Base-by-base conservation (phyloP, 1,140 invertebrate genomes). In the Drosophila ficusphila region DNA sequence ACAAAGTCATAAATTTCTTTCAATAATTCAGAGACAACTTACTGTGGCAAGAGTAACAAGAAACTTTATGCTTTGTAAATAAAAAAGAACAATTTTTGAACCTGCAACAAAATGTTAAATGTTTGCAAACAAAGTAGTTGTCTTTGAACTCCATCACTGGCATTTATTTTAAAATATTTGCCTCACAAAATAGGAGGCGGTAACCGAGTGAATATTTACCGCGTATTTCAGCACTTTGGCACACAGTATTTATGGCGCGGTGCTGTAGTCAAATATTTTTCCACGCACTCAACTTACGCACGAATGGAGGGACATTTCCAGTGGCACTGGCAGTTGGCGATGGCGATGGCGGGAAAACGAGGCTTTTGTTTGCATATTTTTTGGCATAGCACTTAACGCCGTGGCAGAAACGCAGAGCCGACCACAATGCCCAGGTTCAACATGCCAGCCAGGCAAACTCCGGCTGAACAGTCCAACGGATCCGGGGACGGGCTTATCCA, bases 391-490 rank as follows among this genome's bases (percentile, higher is more conserved):
- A 62, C 72, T 76, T 76, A 73, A 64, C 65, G 64, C 60, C 33
- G 5, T 18, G 42, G 42, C 11, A 47, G 38, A 31, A 29, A 53
- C 44, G 67, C 47, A 44, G 57, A 70, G 57, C 70, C 77, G 81
- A 83, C 79, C 79, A 68, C 79, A 83, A 79, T 71, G 51, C 79
- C 41, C 69, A 69, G 54, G 38, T 61, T 46, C 68, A 72, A 39
- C 25, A n/a, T 41, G 33, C 56, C 41, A 21, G 12, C 11, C 33
- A 11, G 18, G 12, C 42, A 46, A 27, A 36, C 31, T 57, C 29
- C 27, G 31, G 48, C 51, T 53, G 47, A 34, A 34, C 8, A 36
- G 25, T 8, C 12, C 33, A n/a, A 0, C 4, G 31, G 12, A 44
- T 64, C 27, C 1, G 16, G 71, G 36, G 29, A 29, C 38, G 56